phyloP scores from a whole-genome alignment of 1,140 invertebrate genomes.

The Radopholus similis region DNA sequence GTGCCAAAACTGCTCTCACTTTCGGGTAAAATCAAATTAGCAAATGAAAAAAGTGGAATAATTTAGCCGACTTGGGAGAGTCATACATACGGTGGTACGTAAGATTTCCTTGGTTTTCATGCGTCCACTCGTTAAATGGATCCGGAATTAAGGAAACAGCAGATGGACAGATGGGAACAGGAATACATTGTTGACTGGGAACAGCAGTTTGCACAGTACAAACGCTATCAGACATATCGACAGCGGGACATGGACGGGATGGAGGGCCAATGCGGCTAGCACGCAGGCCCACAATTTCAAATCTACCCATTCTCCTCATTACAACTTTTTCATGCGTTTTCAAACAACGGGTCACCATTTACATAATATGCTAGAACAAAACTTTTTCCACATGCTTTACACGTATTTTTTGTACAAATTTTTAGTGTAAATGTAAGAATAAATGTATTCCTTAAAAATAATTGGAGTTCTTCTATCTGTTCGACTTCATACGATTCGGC shows the following conservation, averaged over 20 bases:
- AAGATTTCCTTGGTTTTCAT: no score
- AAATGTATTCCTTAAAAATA: no score
- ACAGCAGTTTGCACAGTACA: conserved; percentile 74
- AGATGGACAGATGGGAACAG: conserved; percentile 64
- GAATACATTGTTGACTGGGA: conserved; percentile 63
- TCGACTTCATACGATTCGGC: conserved; percentile 31
- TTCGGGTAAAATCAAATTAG: conserved; percentile 58
- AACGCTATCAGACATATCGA: conserved; percentile 63
- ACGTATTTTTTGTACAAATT: no score
- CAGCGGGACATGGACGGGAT: background rate
- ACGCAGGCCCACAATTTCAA: no score
- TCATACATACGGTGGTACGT: conserved; percentile 62
- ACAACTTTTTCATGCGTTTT: no score
- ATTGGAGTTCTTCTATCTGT: background rate
- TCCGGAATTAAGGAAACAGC: no score
- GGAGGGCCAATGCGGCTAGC: background rate
- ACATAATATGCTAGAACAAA: no score
- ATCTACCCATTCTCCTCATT: no score
- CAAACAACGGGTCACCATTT: no score
- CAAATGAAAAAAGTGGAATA: background rate
- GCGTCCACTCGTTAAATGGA: no score
- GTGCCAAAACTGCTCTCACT: conserved; percentile 78
- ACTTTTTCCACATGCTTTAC: no score
- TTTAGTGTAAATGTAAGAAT: no score
- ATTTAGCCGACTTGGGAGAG: conserved; percentile 62